phyloP scores from a whole-genome alignment of 2,113 vertebrate species.

The Anthoscopus minutus region DNA sequence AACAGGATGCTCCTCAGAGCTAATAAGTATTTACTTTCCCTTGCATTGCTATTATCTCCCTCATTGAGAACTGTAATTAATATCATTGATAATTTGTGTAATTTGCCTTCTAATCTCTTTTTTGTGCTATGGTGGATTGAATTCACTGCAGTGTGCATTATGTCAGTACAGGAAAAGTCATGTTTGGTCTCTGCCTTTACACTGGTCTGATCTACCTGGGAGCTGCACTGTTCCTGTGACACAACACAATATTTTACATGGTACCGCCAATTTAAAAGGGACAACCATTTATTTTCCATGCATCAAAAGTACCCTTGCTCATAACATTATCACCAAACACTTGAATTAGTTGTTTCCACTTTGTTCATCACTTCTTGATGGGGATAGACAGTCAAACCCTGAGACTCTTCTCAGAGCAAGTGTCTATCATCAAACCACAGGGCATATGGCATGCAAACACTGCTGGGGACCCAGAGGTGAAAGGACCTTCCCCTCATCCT shows the following conservation, averaged over 20 bases:
- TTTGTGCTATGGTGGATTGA: not conserved
- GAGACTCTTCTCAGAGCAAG: not conserved
- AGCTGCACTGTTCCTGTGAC: not conserved
- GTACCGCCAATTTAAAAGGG: not conserved
- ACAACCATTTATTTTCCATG: not conserved
- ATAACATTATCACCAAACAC: not conserved
- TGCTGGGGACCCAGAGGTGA: not conserved
- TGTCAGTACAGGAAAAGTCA: not conserved
- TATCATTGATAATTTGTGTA: not conserved
- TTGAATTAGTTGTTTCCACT: not conserved
- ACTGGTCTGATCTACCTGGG: not conserved
- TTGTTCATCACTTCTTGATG: not conserved
- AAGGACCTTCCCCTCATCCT: not conserved
- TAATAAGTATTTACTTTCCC: conserved; percentile 38
- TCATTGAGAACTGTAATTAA: conserved; percentile 33
- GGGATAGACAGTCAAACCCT: not conserved
- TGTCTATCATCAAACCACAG: not conserved
- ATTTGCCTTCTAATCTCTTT: not conserved
- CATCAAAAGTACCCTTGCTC: not conserved
- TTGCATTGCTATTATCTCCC: conserved; percentile 4
- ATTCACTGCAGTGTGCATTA: not conserved
- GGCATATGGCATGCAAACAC: not conserved
- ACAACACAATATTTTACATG: not conserved
- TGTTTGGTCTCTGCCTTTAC: not conserved
- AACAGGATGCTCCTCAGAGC: conserved; percentile 27